Evolutionary conservation across 2,797 vertebrate species (phyloP), one percentile per base, ranked within the genome.

Genomic region (Propithecus deckenii): DNA sequence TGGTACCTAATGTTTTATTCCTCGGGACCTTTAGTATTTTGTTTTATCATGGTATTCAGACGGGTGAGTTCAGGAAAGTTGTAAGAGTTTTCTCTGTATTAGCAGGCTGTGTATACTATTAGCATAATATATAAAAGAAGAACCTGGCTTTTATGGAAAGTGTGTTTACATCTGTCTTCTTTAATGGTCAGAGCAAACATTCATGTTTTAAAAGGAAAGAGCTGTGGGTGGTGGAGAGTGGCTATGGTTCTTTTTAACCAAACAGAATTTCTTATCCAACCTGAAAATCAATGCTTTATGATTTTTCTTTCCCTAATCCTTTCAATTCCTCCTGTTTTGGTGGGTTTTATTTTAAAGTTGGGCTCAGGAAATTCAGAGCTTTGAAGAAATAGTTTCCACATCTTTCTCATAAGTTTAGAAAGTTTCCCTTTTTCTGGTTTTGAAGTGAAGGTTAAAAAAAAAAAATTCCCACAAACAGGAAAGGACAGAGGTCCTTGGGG

Each of bases 271-370:
- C 41, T 89, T 89, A 91, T 35, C 2, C 22, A 94, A 86, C 59
- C 38, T 94, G 57, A 87, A 85, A 96, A 80, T 22, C 91, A 93
- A 76, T 91, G 32, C 52, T 94, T 91, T 78, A 76, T 85, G 13
- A 67, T 63, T 76, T 80, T 38, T 30, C 18, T 0, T 32, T 12
- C 11, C 48, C 23, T 52, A 46, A 72, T 80, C 46, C 20, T 94
- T 93, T 91, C 74, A 50, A 25, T 89, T 71, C 18, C 50, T 94
- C 17, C 18, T 79, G 43, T 96, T 91, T 95, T 23, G 75, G 57
- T 89, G 41, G 35, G 22, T 92, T 96, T 94, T 96, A 87, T 94
- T 92, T 78, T 86, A 92, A 96, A 97, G 55, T 74, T 50, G 93
- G 35, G 9, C 55, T 65, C 50, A 91, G 84, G 15, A 97, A 94